Base-by-base conservation (phyloP, 2,113 vertebrate species). In the Seriola dumerili region DNA sequence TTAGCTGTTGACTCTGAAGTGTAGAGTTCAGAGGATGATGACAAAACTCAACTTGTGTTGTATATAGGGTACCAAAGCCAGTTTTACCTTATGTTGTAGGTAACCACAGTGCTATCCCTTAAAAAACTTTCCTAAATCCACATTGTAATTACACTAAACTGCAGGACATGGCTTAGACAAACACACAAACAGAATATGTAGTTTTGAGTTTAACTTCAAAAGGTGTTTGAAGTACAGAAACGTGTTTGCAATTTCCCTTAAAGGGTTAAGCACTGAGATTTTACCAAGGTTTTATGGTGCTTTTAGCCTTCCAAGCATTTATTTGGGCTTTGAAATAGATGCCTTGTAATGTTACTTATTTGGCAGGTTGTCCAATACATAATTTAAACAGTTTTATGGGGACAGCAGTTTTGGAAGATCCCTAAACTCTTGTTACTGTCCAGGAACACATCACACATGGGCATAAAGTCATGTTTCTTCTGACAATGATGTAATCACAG, bases 241-340 rank as follows among this genome's bases (percentile, higher is more conserved):
- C 23, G 3, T n/a, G 21, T 55, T 10, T 55, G 21, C 21, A 55
- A 8, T 55, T 55, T 55, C 0, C 52, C 52, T 4, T 55, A 55
- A 23, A n/a, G 21, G 52, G 52, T 32, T 63, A 70, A 36, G 10
- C 34, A 62, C 34, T 8, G 19, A 25, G 54, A 55, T 10, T 55
- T n/a, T 23, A 10, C 23, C 3, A 65, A 8, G 34, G 34, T 44
- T 54, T 25, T 23, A 54, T 19, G 4, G 23, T 42, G n/a, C 13
- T 34, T 74, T 29, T 48, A 4, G 57, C 14, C 48, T n/a, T 61
- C 14, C 13, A 54, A 21, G 23, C 7, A 14, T 65, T 58, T 57
- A n/a, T 81, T 17, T 67, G 4, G 65, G 34, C 17, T 10, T 59
- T 38, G n/a, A 68, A 40, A 76, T 62, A 67, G 46, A 59, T 59